Base-by-base conservation (phyloP, 2,888 invertebrate species). In the Beris chalybata region DNA sequence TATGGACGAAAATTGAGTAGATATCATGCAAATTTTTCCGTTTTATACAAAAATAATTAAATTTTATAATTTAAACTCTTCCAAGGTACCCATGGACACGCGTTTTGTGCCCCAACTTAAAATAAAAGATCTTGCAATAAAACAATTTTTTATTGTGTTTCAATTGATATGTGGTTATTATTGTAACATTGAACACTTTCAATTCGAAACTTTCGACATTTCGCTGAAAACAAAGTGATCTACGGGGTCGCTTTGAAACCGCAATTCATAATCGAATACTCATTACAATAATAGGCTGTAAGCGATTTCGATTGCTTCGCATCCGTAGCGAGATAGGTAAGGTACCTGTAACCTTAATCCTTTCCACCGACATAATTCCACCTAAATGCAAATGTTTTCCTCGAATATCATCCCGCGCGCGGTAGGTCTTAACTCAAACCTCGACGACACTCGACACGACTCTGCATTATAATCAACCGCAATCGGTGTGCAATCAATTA, bases 401-500 rank as follows among this genome's bases (percentile, higher is more conserved):
- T 50, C 61, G 61, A 61, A 61, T 61, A 61, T 61, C 61, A 38
- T 52, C 61, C 50, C 52, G 61, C 22, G 61, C 22, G 22, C 61
- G 61, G 61, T 61, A 61, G 61, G 61, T 61, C 61, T 61, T 61
- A 61, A 52, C 61, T 61, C 61, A 61, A 61, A 61, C 50, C 32
- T 38, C 61, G 61, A 50, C 58, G 58, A 58, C 59, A 59, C 32
- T 59, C 48, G 38, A 59, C 61, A 61, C 61, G 61, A 61, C 61
- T 61, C 50, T 61, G 61, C 61, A 61, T 61, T 61, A 59, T 50
- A 61, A 61, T 61, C 61, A 43, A 61, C 61, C 61, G 61, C 61
- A 61, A 61, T 61, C 61, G 61, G 61, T 61, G 61, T 61, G 61
- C 61, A 61, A 61, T 61, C 61, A 61, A 61, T 61, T 61, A 61